Conservation (phyloP, 1,140 invertebrate genomes). For the Caerostris darwini region DNA sequence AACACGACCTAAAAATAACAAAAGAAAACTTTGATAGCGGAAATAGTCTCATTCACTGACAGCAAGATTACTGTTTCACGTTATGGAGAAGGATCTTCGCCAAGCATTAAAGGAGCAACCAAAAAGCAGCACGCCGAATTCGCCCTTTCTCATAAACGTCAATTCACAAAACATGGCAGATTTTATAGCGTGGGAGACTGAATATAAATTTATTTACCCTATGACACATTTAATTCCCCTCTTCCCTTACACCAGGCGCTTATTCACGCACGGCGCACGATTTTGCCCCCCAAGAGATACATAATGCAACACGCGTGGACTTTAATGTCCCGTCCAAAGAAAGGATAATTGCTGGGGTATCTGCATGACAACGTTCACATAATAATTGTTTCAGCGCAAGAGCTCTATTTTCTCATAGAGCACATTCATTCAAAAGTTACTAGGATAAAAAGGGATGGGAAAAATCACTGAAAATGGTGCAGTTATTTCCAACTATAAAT, state of each 20-base stretch:
- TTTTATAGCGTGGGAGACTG: constrained; percentile 27
- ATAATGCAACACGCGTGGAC: neutral
- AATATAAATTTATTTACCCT: constrained; percentile 20
- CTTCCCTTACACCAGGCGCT: neutral
- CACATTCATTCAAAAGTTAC: neutral
- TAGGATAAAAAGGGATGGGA: neutral
- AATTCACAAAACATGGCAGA: neutral
- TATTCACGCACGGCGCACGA: neutral
- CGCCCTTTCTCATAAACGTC: neutral
- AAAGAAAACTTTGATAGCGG: neutral
- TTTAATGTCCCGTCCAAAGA: neutral
- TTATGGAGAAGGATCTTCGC: neutral
- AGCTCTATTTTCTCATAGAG: neutral
- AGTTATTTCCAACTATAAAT: too few relatives aligned
- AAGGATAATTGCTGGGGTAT: neutral
- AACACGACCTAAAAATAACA: neutral
- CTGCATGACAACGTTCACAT: neutral
- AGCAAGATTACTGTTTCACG: neutral
- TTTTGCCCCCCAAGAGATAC: constrained; percentile 7
- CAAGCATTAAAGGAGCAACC: neutral
- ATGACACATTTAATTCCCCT: neutral
- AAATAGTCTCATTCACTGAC: neutral
- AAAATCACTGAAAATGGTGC: neutral
- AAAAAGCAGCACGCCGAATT: neutral
- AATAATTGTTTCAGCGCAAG: neutral